Conservation (phyloP, 2,113 vertebrate species). For the Aspidoscelis tigris region DNA sequence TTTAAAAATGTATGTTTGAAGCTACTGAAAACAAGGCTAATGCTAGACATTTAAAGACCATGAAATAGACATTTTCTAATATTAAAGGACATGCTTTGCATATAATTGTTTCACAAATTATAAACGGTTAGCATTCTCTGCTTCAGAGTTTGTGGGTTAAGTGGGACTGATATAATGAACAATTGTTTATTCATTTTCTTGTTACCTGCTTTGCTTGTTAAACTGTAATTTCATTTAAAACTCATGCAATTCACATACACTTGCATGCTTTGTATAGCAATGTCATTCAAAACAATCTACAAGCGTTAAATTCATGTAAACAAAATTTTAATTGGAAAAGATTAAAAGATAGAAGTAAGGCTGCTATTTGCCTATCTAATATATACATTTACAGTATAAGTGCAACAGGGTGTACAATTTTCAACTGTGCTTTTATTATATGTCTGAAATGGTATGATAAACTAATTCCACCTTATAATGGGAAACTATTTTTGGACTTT, state of each 20-base stretch:
- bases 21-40: not conserved
- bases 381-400: not conserved
- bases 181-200: not conserved
- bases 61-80: not conserved
- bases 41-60: not conserved
- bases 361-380: not conserved
- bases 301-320: slow-evolving; percentile 41
- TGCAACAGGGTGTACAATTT: not conserved
- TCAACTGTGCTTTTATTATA: too few relatives aligned
- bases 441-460: too few relatives aligned
- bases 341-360: slow-evolving; percentile 48
- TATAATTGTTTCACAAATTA: slow-evolving; percentile 11
- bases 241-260: not conserved
- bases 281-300: not conserved
- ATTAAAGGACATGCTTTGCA: not conserved
- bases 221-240: not conserved
- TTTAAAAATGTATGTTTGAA: too few relatives aligned
- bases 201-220: slow-evolving; percentile 15
- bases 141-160: not conserved
- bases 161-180: not conserved
- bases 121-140: not conserved
- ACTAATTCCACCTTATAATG: too few relatives aligned
- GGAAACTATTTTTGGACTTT: too few relatives aligned
- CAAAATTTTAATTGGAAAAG: slow-evolving; percentile 29
- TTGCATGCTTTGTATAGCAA: not conserved